Evolutionary conservation across 2,113 vertebrate species (phyloP).

Genomic region (Thomomys bottae): DNA sequence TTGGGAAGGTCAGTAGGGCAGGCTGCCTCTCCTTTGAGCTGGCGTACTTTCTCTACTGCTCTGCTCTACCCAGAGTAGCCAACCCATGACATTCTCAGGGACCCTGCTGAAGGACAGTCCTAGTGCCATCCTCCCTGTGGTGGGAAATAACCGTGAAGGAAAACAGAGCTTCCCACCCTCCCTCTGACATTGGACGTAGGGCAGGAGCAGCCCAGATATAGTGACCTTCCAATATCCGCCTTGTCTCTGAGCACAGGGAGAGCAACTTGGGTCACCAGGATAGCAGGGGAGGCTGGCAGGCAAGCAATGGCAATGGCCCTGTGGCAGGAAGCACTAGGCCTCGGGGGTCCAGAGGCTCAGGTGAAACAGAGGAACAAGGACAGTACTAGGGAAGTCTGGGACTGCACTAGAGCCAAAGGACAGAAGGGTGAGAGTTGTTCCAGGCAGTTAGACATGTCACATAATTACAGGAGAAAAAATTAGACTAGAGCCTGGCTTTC

Average conservation of each 20-base stretch:
- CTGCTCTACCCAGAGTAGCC: fast-evolving
- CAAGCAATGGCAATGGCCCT: not conserved
- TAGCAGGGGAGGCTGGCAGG: not conserved
- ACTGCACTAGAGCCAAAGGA: not conserved
- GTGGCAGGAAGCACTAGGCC: not conserved
- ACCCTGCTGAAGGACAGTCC: not conserved
- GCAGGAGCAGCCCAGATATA: not conserved
- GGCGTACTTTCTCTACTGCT: not conserved
- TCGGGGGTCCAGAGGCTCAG: not conserved
- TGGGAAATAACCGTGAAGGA: fast-evolving
- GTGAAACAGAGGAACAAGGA: not conserved
- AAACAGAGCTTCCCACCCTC: not conserved
- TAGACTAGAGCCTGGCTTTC: constrained; percentile 77
- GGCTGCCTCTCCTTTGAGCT: not conserved
- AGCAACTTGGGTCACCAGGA: fast-evolving
- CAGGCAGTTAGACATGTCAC: constrained; percentile 63
- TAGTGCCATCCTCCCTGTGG: fast-evolving
- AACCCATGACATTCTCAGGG: not conserved
- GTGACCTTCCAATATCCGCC: not conserved
- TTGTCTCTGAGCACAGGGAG: not conserved
- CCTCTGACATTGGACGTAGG: not conserved
- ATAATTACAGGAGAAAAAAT: constrained; percentile 74
- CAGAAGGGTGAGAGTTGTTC: not conserved
- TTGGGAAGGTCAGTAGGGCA: not conserved
- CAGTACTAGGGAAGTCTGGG: constrained; percentile 28